phyloP scores from a whole-genome alignment of 2,113 vertebrate species.

The Colinus virginianus region DNA sequence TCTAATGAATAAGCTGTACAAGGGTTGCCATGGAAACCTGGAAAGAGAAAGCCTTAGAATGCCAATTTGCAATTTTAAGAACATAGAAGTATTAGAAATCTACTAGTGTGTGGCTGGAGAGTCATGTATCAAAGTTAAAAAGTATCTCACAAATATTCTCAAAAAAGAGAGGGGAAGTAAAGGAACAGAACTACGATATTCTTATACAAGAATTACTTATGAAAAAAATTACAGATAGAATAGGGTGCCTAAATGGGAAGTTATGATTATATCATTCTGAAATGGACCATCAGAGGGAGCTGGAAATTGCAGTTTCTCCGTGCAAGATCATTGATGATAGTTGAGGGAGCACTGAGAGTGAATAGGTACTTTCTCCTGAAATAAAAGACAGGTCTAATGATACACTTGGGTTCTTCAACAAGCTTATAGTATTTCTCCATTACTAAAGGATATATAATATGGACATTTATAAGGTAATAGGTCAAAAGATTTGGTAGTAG shows the following conservation, averaged over 20 bases:
- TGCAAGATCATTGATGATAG: not conserved
- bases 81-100: constrained; percentile 38
- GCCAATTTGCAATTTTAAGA: constrained; percentile 70
- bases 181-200: not conserved
- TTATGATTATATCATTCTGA: not conserved
- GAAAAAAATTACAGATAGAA: not conserved
- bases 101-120: not conserved
- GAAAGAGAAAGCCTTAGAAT: constrained; percentile 60
- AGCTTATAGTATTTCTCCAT: not conserved
- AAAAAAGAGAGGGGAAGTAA: not conserved
- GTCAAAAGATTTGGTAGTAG: not conserved
- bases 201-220: not conserved
- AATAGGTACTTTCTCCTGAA: not conserved
- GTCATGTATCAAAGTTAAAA: constrained; percentile 22
- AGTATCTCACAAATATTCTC: not conserved
- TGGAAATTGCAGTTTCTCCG: not conserved
- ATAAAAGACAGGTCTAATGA: fast-evolving
- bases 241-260: not conserved
- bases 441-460: not conserved
- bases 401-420: not conserved
- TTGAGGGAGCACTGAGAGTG: not conserved
- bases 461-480: not conserved
- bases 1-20: constrained; percentile 83
- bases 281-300: constrained; percentile 22
- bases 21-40: constrained; percentile 65